Evolutionary conservation across 2,113 vertebrate species (phyloP), one percentile per base, ranked within the genome.

Genomic region (Centrocercus urophasianus): DNA sequence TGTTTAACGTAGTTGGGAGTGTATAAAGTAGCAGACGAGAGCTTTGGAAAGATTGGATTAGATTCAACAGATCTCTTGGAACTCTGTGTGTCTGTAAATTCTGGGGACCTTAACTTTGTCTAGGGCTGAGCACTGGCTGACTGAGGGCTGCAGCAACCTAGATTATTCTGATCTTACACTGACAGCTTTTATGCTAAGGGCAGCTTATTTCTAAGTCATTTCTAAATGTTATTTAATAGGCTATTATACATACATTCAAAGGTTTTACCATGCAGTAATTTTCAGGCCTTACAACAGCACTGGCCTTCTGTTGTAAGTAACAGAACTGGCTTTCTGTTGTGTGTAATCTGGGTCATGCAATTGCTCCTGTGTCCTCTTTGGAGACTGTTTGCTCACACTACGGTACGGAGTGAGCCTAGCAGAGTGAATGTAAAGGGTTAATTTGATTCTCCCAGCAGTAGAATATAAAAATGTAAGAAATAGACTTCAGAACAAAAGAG

Each of bases 31-130:
- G 67, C 82, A 83, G 28, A 50, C 0, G 4, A 73, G 87, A 71
- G 67, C 72, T 89, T 73, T 88, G 78, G 77, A 25, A 91, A 91
- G 72, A 42, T 7, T 83, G 94, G 88, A 91, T 28, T 56, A 36
- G 60, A 67, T 83, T 61, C 67, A 88, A 52, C 40, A 42, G 89
- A 83, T 69, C 64, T 83, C 75, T 56, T 91, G 75, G 60, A 87
- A 67, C 71, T 94, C 40, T 73, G 20, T 25, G 11, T n/a, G 34
- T 54, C 40, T 82, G 36, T 38, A 84, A 88, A 88, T 82, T 77
- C 61, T 13, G 47, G 8, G 34, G 54, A 86, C 67, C 67, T 50
- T 64, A 78, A 42, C 25, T 84, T 64, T 56, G 34, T 13, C 25
- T 27, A 45, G 38, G 76, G 45, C 67, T 63, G 63, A 72, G 83